Evolutionary conservation across 2,888 invertebrate genomes (phyloP), one percentile per base, ranked within the genome.

Genomic region (Ischnura elegans): DNA sequence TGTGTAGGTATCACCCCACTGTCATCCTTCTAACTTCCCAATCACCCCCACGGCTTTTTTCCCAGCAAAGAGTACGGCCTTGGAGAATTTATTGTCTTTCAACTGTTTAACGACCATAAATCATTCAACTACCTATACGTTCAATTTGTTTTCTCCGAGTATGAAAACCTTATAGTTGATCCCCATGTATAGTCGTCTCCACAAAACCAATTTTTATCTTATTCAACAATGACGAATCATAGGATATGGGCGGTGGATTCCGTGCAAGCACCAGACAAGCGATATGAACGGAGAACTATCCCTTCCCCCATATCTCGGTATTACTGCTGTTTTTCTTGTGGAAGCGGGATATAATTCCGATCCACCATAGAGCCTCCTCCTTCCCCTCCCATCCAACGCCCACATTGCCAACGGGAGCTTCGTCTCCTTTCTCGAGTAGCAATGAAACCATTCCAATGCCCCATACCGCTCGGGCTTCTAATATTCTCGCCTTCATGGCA

Each of bases 311-410:
- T 43, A 66, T 90, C 90, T 61, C 55, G 43, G 90, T 43, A 87
- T 42, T 42, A 90, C 55, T 61, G 61, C n/a, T 90, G 55, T 61
- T 87, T 61, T 90, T 90, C 43, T 43, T 43, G n/a, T 66, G 42
- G 43, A 43, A 55, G 55, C n/a, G 61, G 90, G 90, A 90, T 90
- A 90, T 66, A 55, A 90, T 43, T 61, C 55, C 29, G 21, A 43
- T 90, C 90, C n/a, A 45, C 86, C 86, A 43, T n/a, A 29, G 6
- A 10, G 21, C 61, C 29, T 8, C 86, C 45, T 86, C 43, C 85
- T 43, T 21, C 13, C 43, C 36, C 36, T 21, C 13, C 13, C 51
- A 5, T 2, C 51, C 6, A 19, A 51, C 4, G 21, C 42, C 86
- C 43, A n/a, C 21, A 0, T 25, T 86, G 10, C 86, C 86, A 25